Evolutionary conservation across 2,888 invertebrate species (phyloP), one percentile per base, ranked within the genome.

Genomic region (Galeopsomyia nigrocyanea): DNA sequence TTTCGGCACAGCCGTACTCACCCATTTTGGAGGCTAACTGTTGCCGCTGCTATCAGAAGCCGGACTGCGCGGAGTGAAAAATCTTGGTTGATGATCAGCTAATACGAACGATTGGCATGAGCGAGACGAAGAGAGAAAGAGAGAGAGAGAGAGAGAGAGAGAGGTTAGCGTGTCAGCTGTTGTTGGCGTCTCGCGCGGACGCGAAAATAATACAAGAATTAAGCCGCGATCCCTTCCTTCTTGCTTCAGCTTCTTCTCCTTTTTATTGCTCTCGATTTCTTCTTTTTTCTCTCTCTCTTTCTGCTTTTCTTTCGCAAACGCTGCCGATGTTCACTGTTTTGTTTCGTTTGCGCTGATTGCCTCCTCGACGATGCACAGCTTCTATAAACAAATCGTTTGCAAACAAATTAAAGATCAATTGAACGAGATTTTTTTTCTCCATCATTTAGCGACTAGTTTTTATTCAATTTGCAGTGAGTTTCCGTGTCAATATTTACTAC

Each of bases 111-210:
- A 62, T 53, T 21, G 61, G 3, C n/a, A 13, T 39, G 31, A 26
- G 49, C 26, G 26, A 26, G 26, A 65, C 9, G 6, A 49, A 51
- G 2, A 46, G 31, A 16, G 1, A 5, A 9, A 47, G 19, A 47
- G 17, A 17, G 26, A 47, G 19, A 47, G 17, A 17, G 26, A 74
- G 60, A 47, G 60, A 65, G 77, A 75, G 75, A 69, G 73, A 75
- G 74, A 66, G 78, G 65, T 76, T 75, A 74, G 67, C 71, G 79
- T 75, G 62, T 31, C 50, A 17, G 62, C 56, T 22, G 50, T 51
- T 56, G 26, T 51, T 56, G 26, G 47, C 46, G 21, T 39, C 39
- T 39, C 39, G 7, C 39, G 39, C 39, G 39, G 10, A 39, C 39
- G 39, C 39, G 5, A 47, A 46, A 47, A 47, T 47, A 61, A 61